Evolutionary conservation across 2,888 invertebrate species (phyloP), one percentile per base, ranked within the genome.

Genomic region (Thecocarcelia acutangulata): DNA sequence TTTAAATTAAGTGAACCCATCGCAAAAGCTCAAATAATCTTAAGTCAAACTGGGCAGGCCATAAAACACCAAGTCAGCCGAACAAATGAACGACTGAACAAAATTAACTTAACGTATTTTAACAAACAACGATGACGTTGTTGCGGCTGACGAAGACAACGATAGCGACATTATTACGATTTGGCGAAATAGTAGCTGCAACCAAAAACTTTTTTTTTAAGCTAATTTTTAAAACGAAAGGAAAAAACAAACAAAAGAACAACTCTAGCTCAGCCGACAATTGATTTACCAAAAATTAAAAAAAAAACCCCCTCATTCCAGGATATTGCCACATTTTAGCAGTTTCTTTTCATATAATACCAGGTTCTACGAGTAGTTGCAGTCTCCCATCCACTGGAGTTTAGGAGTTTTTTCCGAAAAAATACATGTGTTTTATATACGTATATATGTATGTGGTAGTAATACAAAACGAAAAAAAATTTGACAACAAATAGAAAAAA

Each of bases 1-100:
- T 66, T 82, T 82, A 82, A 82, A 82, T 82, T 82, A 82, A 82
- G 81, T 82, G 81, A 82, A 82, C 81, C 81, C 81, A 82, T 82
- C 77, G 77, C 77, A 78, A 82, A 82, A 82, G 50, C 77, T 82
- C 68, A 82, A 78, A 82, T 82, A 82, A 82, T 78, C 81, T 82
- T 82, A 82, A 82, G 81, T 82, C 81, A 82, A 82, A 82, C 81
- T 82, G 81, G 74, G 77, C 81, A 82, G 77, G 74, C 81, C 78
- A 82, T 82, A 82, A 82, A 82, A 58, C 77, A 82, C 76, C 50
- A 48, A 80, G 63, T 73, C 68, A 69, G 42, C 24, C 61, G 28
- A 28, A 56, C 19, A 33, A 59, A 54, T 56, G 63, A 76, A 46
- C 56, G 63, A 68, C 68, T 63, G 52, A 73, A 63, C 52, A 15